Conservation (phyloP, 1,140 invertebrate genomes). For the Drosophila asahinai region DNA sequence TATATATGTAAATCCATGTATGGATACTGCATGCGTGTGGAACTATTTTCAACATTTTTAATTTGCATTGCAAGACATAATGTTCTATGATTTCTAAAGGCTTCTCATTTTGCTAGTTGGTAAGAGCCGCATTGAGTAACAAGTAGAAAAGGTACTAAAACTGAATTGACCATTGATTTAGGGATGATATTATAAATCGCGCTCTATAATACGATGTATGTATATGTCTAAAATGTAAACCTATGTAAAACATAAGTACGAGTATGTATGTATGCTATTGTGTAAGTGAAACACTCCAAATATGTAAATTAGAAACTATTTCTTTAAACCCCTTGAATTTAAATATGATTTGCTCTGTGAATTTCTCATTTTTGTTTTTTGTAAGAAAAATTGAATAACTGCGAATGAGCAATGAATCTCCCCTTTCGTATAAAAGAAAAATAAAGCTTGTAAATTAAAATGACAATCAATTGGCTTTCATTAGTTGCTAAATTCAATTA, state of each 20-base stretch:
- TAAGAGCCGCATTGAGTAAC: constrained; percentile 42
- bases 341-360: constrained; percentile 59
- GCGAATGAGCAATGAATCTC: constrained; percentile 42
- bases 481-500: neutral
- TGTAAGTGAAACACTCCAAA: constrained; percentile 78
- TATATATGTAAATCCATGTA: constrained; percentile 39
- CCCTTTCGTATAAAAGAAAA: constrained; percentile 51
- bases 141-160: constrained; percentile 64
- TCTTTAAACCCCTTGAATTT: constrained; percentile 23
- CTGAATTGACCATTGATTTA: constrained; percentile 59
- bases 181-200: constrained; percentile 48
- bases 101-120: constrained; percentile 55
- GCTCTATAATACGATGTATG: constrained; percentile 60
- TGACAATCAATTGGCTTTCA: constrained; percentile 21
- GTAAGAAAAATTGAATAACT: constrained; percentile 16
- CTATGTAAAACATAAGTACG: constrained; percentile 78
- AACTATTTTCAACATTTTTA: constrained; percentile 41
- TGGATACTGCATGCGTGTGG: constrained; percentile 26
- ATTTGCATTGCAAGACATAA: constrained; percentile 51
- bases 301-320: constrained; percentile 72
- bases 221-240: constrained; percentile 77
- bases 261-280: constrained; percentile 61
- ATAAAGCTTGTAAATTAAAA: constrained; percentile 80
- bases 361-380: neutral
- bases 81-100: constrained; percentile 31